These are phyloP conservation scores for Hippocampus mohnikei DNA, from an alignment of 2,113 vertebrate genomes.

Conservation along the genomic window DNA sequence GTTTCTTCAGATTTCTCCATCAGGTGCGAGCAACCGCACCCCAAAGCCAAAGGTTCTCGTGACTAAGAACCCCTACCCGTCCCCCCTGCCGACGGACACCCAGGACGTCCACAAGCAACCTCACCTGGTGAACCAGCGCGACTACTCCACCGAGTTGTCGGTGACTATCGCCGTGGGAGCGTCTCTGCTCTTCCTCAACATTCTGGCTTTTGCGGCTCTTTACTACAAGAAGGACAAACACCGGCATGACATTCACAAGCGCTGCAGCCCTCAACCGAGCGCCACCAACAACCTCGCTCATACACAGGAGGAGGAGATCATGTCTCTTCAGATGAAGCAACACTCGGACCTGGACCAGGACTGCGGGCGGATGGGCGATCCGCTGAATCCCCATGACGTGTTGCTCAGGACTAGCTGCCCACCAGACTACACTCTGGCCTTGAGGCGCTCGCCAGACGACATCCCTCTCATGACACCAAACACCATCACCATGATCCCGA, in stretches of 20 bases:
- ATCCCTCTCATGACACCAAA: constrained; percentile 98
- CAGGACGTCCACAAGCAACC: constrained; percentile 92
- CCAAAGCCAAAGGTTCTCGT: constrained; percentile 84
- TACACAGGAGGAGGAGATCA: constrained; percentile 98
- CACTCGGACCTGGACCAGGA: constrained; percentile 96
- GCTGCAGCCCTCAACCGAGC: constrained; percentile 92
- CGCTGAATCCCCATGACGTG: constrained; percentile 93
- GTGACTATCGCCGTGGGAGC: constrained; percentile 97
- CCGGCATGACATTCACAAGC: constrained; percentile 90
- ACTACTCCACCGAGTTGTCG: constrained; percentile 96
- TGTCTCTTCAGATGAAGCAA: constrained; percentile 99
- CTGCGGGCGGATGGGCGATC: constrained; percentile 77
- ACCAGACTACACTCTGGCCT: constrained; percentile 97
- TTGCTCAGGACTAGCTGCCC: constrained; percentile 96
- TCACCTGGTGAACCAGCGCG: constrained; percentile 92
- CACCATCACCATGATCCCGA: constrained; percentile 98
- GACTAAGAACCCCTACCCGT: constrained; percentile 82
- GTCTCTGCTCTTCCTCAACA: constrained; percentile 95
- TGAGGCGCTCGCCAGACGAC: constrained; percentile 97
- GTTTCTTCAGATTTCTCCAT: constrained; percentile 78
- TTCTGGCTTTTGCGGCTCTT: constrained; percentile 92
- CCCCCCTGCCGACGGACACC: constrained; percentile 89
- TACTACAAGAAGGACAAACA: constrained; percentile 99
- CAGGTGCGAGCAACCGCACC: constrained; percentile 88
- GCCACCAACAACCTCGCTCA: constrained; percentile 92